phyloP scores from a whole-genome alignment of 2,797 vertebrate species.

The Lutjanus argentimaculatus region DNA sequence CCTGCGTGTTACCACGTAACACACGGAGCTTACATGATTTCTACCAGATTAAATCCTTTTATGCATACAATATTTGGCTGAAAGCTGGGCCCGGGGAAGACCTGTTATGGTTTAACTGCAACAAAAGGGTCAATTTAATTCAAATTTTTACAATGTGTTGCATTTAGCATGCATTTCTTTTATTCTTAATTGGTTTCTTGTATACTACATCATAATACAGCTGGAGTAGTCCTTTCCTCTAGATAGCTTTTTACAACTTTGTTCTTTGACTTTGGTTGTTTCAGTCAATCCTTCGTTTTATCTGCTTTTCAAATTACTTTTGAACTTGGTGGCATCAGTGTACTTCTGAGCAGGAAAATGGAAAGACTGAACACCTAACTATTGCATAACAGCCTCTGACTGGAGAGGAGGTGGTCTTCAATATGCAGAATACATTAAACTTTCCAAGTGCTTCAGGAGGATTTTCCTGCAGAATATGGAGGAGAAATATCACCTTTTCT shows the following conservation, averaged over 20 bases:
- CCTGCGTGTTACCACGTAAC: conserved; percentile 31
- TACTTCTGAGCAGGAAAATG: conserved; percentile 75
- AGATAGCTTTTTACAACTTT: background rate
- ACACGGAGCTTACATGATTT: conserved; percentile 10
- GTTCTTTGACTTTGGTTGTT: conserved; percentile 25
- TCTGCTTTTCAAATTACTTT: conserved; percentile 77
- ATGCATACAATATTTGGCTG: background rate
- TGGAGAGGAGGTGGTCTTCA: conserved; percentile 75
- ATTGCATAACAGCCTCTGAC: conserved; percentile 74
- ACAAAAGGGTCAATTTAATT: background rate
- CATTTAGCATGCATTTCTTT: background rate
- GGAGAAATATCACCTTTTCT: conserved; percentile 57
- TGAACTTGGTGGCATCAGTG: conserved; percentile 75
- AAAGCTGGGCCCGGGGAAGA: background rate
- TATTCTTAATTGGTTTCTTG: background rate
- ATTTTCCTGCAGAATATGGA: conserved; percentile 69
- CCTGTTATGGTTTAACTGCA: too few species aligned
- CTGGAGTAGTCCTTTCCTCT: background rate
- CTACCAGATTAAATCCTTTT: background rate
- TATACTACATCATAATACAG: background rate
- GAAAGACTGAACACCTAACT: conserved; percentile 82
- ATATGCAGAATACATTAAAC: conserved; percentile 81
- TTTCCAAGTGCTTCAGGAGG: conserved; percentile 75
- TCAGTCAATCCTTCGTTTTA: conserved; percentile 49
- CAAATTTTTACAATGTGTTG: background rate